Conservation (phyloP, 2,113 vertebrate species). For the Chunga burmeisteri region DNA sequence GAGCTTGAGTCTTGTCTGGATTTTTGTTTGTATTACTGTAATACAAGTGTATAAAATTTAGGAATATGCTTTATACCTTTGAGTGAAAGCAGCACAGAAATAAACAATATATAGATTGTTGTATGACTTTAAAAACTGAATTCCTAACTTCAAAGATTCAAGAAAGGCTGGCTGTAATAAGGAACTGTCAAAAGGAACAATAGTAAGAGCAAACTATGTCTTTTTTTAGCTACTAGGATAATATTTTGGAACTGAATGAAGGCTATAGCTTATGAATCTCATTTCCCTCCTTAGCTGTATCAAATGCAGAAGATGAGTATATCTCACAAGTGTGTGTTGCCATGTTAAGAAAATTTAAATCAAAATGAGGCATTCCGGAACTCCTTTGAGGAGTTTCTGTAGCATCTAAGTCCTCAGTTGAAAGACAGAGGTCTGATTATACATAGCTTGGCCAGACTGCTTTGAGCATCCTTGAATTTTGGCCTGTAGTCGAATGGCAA, state of each 20-base stretch:
- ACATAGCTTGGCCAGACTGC: background rate
- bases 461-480: background rate
- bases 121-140: background rate
- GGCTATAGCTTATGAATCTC: background rate
- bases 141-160: background rate
- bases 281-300: background rate
- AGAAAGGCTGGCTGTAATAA: background rate
- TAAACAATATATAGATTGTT: background rate
- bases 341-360: background rate
- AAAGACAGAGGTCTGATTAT: background rate
- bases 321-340: background rate
- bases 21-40: background rate
- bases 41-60: background rate
- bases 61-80: background rate
- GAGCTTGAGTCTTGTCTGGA: background rate
- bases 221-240: background rate
- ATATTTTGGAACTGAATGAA: background rate
- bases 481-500: background rate
- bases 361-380: rapidly evolving
- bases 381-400: background rate
- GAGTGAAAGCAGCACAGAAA: background rate
- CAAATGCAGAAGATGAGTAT: background rate
- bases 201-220: background rate
- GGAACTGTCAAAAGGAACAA: background rate
- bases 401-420: rapidly evolving